phyloP scores from a whole-genome alignment of 2,888 invertebrate species.

The Melieria picta region DNA sequence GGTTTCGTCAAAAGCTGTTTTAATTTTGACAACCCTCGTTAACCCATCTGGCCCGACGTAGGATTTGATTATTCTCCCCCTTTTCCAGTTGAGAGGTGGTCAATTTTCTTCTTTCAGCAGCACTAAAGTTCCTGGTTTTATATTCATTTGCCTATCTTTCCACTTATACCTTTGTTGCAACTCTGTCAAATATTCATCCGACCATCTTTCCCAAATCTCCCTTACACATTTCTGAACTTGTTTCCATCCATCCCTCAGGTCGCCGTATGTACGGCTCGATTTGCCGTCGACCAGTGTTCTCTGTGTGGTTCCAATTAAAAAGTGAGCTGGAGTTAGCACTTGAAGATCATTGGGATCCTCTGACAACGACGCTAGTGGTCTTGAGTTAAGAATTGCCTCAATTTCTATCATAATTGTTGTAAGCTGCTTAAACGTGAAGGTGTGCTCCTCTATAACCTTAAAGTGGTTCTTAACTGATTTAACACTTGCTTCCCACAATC shows the following conservation, averaged over 20 bases:
- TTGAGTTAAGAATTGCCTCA: conserved; percentile 31
- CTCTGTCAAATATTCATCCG: conserved; percentile 26
- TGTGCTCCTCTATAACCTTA: neutral
- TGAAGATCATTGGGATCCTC: conserved; percentile 30
- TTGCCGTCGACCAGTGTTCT: conserved; percentile 16
- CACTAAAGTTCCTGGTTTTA: conserved; percentile 19
- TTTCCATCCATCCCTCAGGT: conserved; percentile 31
- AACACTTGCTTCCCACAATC: conserved; percentile 27
- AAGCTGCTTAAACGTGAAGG: conserved; percentile 20
- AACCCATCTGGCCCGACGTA: conserved; percentile 30
- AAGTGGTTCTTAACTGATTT: no score
- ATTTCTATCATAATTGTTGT: conserved; percentile 26
- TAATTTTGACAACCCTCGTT: conserved; percentile 35
- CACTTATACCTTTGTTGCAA: conserved; percentile 29
- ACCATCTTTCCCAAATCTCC: conserved; percentile 26
- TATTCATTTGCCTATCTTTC: conserved; percentile 10
- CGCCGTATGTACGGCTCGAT: conserved; percentile 23
- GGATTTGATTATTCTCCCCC: conserved; percentile 30
- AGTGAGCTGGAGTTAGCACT: conserved; percentile 22
- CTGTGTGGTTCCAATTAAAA: conserved; percentile 28
- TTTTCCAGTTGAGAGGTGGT: conserved; percentile 29
- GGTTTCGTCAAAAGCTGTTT: conserved; percentile 4
- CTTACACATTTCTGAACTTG: conserved; percentile 10
- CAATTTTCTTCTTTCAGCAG: conserved; percentile 32
- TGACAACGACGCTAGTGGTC: conserved; percentile 27